Evolutionary conservation across 1,140 invertebrate species (phyloP), one percentile per base, ranked within the genome.

Genomic region (Ptiloglossa arizonensis): DNA sequence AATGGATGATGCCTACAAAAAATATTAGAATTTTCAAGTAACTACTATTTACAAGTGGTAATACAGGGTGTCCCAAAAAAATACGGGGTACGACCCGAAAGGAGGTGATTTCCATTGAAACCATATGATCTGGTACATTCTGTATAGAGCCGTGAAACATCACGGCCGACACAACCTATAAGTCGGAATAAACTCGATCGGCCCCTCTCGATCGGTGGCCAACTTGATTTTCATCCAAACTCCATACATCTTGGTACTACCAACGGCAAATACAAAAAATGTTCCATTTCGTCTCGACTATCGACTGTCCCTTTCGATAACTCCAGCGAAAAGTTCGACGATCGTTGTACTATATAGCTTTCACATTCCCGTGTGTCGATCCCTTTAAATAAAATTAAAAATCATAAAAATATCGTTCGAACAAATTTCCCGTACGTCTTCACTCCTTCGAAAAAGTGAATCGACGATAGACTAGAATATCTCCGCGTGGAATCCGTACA

Each of bases 21-120:
- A 87, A 87, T 87, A 87, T 86, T 77, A 82, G 60, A 66, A 79
- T 87, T 85, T 87, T 85, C 73, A 83, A 84, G 67, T 74, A 76
- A 68, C 54, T 75, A 72, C 50, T 85, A 80, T 86, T 74, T 86
- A 86, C 79, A 80, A n/a, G 50, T 74, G 44, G 29, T 76, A 59
- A 48, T 66, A 56, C 52, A 56, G 52, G 52, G 6, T 27, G 52
- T 4, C 24, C 24, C 52, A 5, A 15, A 50, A n/a, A 50, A 56
- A 29, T 6, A 29, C 52, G 52, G n/a, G 52, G 24, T 17, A 29
- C 22, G 9, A 6, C 22, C n/a, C 52, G 24, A 52, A 22, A 52
- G n/a, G 50, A 24, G 50, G 50, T 17, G 22, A 52, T 52, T 24
- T 52, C 22, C 15, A 11, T 24, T 6, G 50, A 11, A 24, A 15